Evolutionary conservation across 2,888 invertebrate species (phyloP).

Genomic region (Philereme vetulata): DNA sequence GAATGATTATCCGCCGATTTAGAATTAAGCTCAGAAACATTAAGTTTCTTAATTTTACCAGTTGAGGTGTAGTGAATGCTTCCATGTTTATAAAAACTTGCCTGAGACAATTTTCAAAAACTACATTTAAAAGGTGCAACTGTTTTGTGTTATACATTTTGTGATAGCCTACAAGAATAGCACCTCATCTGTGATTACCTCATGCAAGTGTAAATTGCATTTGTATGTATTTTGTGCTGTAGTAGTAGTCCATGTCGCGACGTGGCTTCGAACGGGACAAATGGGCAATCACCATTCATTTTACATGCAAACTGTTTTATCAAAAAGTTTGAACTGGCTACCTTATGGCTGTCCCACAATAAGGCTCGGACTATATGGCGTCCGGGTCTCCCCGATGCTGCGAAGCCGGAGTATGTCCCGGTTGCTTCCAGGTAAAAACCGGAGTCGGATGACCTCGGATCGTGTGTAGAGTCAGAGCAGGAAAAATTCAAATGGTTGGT

Average conservation of each 20-base stretch:
- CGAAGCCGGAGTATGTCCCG: too few relatives aligned
- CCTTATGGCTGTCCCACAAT: too few relatives aligned
- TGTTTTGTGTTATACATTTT: neutral
- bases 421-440: too few relatives aligned
- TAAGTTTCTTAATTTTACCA: slow-evolving; percentile 16
- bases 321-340: too few relatives aligned
- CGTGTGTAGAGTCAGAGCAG: too few relatives aligned
- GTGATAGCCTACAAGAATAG: slow-evolving; percentile 10
- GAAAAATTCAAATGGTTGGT: too few relatives aligned
- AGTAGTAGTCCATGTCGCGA: slow-evolving; percentile 1
- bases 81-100: slow-evolving; percentile 15
- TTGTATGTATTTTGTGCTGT: slow-evolving; percentile 38
- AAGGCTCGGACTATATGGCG: too few relatives aligned
- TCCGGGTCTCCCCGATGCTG: too few relatives aligned
- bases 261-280: slow-evolving; percentile 1
- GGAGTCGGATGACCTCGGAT: too few relatives aligned
- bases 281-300: neutral
- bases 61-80: slow-evolving; percentile 5
- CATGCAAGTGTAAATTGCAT: slow-evolving; percentile 44
- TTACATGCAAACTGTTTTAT: too few relatives aligned
- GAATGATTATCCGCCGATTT: slow-evolving; percentile 53
- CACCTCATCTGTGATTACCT: slow-evolving; percentile 37
- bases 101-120: neutral
- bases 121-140: neutral
- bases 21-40: slow-evolving; percentile 42